These are phyloP conservation scores for Holcopasites calliopsidis DNA, from an alignment of 1,140 invertebrate species.

Conservation along the genomic window DNA sequence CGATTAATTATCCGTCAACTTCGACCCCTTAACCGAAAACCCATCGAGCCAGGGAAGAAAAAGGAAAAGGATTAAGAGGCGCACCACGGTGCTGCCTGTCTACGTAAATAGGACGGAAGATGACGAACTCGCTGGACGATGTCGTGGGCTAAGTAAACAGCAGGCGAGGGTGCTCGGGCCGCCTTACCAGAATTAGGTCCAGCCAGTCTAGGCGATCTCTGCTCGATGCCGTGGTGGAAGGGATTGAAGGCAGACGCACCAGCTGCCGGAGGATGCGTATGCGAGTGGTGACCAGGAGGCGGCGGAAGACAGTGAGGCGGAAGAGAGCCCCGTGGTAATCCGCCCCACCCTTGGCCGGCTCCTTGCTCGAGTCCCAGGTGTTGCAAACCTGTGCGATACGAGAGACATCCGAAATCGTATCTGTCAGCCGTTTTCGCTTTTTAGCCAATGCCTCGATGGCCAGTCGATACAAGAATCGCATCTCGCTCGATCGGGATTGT, in stretches of 20 bases:
- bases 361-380: constrained; percentile 76
- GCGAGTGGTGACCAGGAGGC: constrained; percentile 75
- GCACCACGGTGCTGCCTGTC: too few relatives aligned
- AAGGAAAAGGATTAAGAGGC: too few relatives aligned
- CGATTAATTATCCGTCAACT: background rate
- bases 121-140: too few relatives aligned
- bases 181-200: constrained; percentile 68
- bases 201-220: constrained; percentile 75
- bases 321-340: constrained; percentile 73
- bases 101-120: too few relatives aligned
- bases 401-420: constrained; percentile 62
- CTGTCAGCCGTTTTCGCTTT: constrained; percentile 20
- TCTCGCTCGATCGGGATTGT: too few relatives aligned
- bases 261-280: constrained; percentile 71
- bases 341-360: constrained; percentile 75
- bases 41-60: too few relatives aligned
- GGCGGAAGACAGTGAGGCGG: constrained; percentile 77
- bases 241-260: constrained; percentile 78
- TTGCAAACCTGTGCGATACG: constrained; percentile 73
- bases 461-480: background rate
- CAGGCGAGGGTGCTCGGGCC: background rate
- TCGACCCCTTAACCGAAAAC: background rate
- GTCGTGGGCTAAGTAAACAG: background rate
- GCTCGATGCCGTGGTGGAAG: constrained; percentile 77
- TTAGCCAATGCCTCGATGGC: constrained; percentile 10